Evolutionary conservation across 2,888 invertebrate genomes (phyloP).

Genomic region (Rotaria sp.): DNA sequence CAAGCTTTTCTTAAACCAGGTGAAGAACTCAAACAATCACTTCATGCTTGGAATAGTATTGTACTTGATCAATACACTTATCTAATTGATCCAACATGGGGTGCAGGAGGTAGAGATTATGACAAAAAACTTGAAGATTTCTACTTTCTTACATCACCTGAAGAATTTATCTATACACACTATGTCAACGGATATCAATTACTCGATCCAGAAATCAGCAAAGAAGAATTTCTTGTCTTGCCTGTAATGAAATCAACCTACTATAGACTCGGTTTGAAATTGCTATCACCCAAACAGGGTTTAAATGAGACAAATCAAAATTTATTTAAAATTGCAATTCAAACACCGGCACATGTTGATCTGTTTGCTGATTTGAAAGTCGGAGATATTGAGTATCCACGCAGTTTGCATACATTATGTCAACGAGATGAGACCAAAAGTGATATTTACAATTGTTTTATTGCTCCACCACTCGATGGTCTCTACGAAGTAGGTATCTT

Average conservation of each 20-base stretch:
- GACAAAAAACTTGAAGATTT: neutral
- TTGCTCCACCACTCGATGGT: neutral
- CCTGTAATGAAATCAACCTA: neutral
- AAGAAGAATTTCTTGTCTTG: neutral
- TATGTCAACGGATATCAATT: neutral
- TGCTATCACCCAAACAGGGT: neutral
- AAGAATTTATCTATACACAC: neutral
- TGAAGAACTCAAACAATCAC: neutral
- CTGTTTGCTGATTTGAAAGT: neutral
- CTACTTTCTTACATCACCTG: constrained; percentile 23
- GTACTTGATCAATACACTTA: neutral
- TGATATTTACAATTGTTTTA: neutral
- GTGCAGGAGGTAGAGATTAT: neutral
- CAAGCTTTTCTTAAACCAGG: neutral
- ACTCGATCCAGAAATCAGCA: neutral
- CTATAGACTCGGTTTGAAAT: neutral
- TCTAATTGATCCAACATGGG: constrained; percentile 22
- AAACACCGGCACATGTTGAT: neutral
- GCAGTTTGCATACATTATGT: neutral
- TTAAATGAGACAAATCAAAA: neutral
- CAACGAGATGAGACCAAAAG: neutral
- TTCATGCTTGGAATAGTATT: constrained; percentile 21
- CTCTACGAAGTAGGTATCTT: neutral
- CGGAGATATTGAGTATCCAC: neutral
- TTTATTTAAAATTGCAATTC: neutral